phyloP scores from a whole-genome alignment of 2,113 vertebrate genomes.

The Porphyrio hochstetteri region DNA sequence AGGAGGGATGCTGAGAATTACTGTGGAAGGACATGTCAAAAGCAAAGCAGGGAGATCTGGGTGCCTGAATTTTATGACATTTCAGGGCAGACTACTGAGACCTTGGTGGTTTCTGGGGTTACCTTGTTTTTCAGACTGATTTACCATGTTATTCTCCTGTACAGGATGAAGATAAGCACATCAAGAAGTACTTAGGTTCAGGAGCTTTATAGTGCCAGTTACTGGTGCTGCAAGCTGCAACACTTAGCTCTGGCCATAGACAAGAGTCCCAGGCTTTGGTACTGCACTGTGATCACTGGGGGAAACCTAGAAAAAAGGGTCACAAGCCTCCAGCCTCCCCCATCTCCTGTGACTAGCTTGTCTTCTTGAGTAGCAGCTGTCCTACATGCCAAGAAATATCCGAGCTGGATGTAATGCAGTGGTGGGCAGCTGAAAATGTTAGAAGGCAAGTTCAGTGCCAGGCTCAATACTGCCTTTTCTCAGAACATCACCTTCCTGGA shows the following conservation, averaged over 20 bases:
- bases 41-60: not conserved
- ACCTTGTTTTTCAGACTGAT: not conserved
- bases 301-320: not conserved
- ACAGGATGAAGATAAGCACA: not conserved
- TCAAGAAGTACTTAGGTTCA: not conserved
- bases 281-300: not conserved
- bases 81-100: not conserved
- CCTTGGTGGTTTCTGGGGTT: not conserved
- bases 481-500: not conserved
- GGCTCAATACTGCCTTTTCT: not conserved
- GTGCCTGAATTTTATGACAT: not conserved
- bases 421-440: not conserved
- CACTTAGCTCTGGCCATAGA: not conserved
- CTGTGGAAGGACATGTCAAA: not conserved
- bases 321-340: not conserved
- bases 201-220: not conserved
- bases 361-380: not conserved
- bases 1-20: not conserved
- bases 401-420: not conserved
- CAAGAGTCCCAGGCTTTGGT: not conserved
- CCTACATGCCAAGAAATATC: not conserved
- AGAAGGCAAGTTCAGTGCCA: not conserved
- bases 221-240: not conserved
- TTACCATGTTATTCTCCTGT: not conserved
- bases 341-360: not conserved